phyloP scores from a whole-genome alignment of 2,797 vertebrate genomes.

The Darevskia mixta region DNA sequence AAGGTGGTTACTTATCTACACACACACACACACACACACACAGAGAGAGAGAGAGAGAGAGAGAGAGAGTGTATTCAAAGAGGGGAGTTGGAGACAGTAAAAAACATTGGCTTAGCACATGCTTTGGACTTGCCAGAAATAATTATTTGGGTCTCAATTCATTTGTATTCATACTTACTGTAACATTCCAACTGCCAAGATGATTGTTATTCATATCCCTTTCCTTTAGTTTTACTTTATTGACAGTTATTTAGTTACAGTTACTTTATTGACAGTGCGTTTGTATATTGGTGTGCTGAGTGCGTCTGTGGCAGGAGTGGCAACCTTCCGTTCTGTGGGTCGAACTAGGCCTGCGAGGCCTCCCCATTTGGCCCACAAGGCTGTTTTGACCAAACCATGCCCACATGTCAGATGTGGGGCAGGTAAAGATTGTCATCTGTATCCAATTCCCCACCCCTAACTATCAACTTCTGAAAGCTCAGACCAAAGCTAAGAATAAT shows the following conservation, averaged over 20 bases:
- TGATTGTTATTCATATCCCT: background rate
- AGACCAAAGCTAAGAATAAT: background rate
- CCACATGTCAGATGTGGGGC: too few species aligned
- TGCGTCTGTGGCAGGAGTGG: background rate
- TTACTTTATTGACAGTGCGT: too few species aligned
- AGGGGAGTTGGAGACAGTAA: background rate
- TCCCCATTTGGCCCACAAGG: too few species aligned
- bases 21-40: too few species aligned
- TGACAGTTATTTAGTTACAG: background rate
- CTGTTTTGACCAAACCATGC: too few species aligned
- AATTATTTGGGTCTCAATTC: background rate
- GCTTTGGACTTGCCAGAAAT: background rate
- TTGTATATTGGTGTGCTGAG: too few species aligned
- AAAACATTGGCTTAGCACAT: background rate
- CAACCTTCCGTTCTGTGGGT: too few species aligned
- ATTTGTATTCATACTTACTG: background rate
- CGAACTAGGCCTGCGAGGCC: too few species aligned
- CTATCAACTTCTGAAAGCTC: background rate
- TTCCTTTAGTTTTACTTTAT: background rate
- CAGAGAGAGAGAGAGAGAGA: too few species aligned
- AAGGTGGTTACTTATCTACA: background rate
- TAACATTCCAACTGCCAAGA: background rate
- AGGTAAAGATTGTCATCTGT: too few species aligned
- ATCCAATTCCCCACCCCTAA: too few species aligned
- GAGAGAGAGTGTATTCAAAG: background rate